These are phyloP conservation scores for Magallana nippona DNA, from an alignment of 2,888 invertebrate species.

Conservation along the genomic window DNA sequence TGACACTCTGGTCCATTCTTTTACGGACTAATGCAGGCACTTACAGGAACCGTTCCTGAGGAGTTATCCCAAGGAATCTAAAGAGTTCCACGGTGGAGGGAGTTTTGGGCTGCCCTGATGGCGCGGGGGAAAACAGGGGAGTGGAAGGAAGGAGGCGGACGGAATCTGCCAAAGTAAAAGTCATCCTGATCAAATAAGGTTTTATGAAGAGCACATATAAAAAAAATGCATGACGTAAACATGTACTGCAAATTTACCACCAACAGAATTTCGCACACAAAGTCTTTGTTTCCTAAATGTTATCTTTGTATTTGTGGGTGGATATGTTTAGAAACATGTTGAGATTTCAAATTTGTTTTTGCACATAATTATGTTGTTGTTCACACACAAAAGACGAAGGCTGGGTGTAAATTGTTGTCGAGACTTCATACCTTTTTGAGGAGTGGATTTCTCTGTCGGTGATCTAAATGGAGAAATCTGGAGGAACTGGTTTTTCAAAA, in stretches of 20 bases:
- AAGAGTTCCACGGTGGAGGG: conserved; percentile 66
- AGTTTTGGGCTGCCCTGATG: conserved; percentile 54
- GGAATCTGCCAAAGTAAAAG: conserved; percentile 45
- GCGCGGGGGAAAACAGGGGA: conserved; percentile 70
- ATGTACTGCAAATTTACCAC: too few relatives aligned
- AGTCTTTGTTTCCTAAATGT: too few relatives aligned
- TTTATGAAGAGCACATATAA: too few relatives aligned
- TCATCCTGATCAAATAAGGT: too few relatives aligned
- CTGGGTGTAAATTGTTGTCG: conserved; percentile 31
- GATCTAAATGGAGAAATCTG: conserved; percentile 66
- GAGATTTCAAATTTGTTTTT: too few relatives aligned
- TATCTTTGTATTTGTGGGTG: too few relatives aligned
- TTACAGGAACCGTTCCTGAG: conserved; percentile 46
- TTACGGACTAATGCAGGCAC: not conserved
- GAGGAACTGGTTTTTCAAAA: conserved; percentile 70
- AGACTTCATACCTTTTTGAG: conserved; percentile 47
- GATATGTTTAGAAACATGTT: too few relatives aligned
- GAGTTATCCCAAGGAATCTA: conserved; percentile 57
- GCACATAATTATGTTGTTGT: too few relatives aligned
- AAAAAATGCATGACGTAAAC: too few relatives aligned
- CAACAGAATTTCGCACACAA: too few relatives aligned
- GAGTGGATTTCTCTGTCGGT: conserved; percentile 34
- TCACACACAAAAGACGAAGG: too few relatives aligned
- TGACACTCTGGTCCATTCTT: too few relatives aligned
- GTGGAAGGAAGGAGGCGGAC: conserved; percentile 69